These are phyloP conservation scores for Formica aserva DNA, from an alignment of 2,888 invertebrate genomes.

Conservation along the genomic window DNA sequence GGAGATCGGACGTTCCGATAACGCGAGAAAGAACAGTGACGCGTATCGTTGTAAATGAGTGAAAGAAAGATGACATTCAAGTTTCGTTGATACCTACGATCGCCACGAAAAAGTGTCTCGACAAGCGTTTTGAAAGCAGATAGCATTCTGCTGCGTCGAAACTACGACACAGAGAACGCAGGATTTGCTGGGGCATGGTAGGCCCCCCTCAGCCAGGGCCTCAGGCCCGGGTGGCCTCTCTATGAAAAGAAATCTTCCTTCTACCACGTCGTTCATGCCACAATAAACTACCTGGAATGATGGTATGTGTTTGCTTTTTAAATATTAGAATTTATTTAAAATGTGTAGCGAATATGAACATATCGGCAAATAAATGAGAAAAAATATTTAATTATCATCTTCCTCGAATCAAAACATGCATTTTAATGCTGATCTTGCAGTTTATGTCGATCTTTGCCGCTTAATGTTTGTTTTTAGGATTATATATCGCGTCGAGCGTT, in stretches of 20 bases:
- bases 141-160: background rate
- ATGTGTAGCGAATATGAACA: background rate
- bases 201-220: conserved; percentile 80
- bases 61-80: conserved; percentile 75
- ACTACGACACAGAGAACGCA: conserved; percentile 27
- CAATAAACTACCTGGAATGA: conserved; percentile 83
- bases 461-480: background rate
- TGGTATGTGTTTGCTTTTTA: conserved; percentile 79
- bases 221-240: conserved; percentile 78
- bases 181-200: conserved; percentile 72
- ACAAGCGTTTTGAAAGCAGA: conserved; percentile 9
- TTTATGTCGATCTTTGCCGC: too few relatives aligned
- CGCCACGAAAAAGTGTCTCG: background rate
- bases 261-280: conserved; percentile 70
- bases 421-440: too few relatives aligned
- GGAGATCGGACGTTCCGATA: background rate
- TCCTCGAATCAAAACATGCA: too few relatives aligned
- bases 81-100: conserved; percentile 70
- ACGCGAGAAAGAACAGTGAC: background rate
- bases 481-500: background rate
- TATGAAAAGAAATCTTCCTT: conserved; percentile 77
- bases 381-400: too few relatives aligned
- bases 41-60: background rate
- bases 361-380: too few relatives aligned
- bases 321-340: background rate